Evolutionary conservation across 2,113 vertebrate genomes (phyloP).

Genomic region (Puma concolor): DNA sequence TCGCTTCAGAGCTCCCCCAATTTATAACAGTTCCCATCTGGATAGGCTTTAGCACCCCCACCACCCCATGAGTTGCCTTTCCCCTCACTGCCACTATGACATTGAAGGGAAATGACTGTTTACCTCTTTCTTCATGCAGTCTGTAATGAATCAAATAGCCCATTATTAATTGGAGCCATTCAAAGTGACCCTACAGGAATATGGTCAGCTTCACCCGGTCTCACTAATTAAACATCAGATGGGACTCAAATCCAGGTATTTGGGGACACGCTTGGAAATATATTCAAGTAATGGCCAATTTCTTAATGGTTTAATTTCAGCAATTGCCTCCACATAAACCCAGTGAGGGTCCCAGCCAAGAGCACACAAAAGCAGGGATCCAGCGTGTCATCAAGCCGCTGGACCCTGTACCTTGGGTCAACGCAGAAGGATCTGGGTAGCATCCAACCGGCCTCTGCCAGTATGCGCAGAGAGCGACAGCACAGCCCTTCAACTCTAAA

Average conservation of each 20-base stretch:
- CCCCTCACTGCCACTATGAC: neutral
- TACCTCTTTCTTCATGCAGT: neutral
- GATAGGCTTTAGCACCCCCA: neutral
- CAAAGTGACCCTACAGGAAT: neutral
- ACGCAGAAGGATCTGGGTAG: neutral
- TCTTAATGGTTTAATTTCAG: neutral
- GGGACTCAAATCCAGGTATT: neutral
- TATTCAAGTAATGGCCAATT: neutral
- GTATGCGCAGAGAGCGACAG: neutral
- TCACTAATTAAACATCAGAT: neutral
- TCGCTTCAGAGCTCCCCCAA: neutral
- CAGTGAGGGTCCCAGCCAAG: neutral
- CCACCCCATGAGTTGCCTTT: neutral
- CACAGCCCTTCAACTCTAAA: neutral
- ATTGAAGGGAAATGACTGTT: neutral
- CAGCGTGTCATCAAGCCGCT: neutral
- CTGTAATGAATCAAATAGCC: neutral
- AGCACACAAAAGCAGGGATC: neutral
- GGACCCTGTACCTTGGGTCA: neutral
- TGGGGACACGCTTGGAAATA: neutral
- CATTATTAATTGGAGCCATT: neutral
- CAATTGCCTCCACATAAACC: neutral
- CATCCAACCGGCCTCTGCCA: neutral
- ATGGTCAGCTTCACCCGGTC: neutral
- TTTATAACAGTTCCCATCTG: neutral